phyloP scores from a whole-genome alignment of 2,888 invertebrate species.

The Oconnorella tubifera region DNA sequence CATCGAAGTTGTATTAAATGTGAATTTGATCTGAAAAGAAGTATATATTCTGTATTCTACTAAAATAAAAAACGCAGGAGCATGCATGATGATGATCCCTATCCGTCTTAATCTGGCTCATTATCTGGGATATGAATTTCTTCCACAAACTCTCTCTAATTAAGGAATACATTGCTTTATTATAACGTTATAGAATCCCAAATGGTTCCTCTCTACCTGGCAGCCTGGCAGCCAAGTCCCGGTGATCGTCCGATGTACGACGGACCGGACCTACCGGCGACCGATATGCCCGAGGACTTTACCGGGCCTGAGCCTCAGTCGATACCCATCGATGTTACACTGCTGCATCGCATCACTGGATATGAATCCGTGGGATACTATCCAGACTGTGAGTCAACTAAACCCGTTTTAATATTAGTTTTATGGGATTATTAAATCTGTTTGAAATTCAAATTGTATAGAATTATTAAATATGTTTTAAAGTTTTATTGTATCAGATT shows the following conservation, averaged over 20 bases:
- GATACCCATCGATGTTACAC: slow-evolving; percentile 32
- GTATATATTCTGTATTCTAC: too few species aligned
- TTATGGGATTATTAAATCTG: background rate
- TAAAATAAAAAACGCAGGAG: too few species aligned
- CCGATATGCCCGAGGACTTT: slow-evolving; percentile 36
- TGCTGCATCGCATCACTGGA: slow-evolving; percentile 27
- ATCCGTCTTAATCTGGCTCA: too few species aligned
- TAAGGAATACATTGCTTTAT: too few species aligned
- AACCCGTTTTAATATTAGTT: background rate
- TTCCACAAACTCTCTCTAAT: too few species aligned
- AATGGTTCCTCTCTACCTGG: background rate
- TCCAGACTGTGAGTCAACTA: slow-evolving; percentile 18
- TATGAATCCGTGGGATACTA: slow-evolving; percentile 34
- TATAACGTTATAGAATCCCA: too few species aligned
- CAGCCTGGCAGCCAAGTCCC: slow-evolving; percentile 36
- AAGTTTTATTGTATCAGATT: background rate
- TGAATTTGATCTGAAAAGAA: too few species aligned
- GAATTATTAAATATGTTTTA: background rate
- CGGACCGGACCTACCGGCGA: slow-evolving; percentile 36
- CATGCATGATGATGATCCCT: too few species aligned
- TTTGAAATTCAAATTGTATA: background rate
- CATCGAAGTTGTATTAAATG: too few species aligned
- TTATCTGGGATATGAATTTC: too few species aligned
- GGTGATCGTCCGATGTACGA: slow-evolving; percentile 35
- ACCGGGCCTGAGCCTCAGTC: slow-evolving; percentile 31